Percentiles rank a stretch among this genome's conserved stretches.
Conservation (phyloP, 2,888 invertebrate species). For the Sinotaia quadrata region DNA sequence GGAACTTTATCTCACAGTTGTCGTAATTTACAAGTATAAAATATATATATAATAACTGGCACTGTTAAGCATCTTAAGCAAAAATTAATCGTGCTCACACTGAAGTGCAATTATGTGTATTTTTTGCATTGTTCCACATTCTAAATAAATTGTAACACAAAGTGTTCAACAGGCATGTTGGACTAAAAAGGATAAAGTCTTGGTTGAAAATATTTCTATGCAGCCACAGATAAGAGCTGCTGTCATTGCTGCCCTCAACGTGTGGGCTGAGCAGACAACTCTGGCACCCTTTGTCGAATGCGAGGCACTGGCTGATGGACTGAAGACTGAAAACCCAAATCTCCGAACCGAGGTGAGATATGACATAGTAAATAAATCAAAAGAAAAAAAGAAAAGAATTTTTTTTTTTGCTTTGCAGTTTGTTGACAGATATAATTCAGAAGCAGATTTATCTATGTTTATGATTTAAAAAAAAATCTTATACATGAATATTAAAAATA, state of each 20-base stretch:
- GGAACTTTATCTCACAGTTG: no score
- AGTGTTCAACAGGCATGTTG: neutral
- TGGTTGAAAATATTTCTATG: constrained; percentile 22
- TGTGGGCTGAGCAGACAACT: constrained; percentile 85
- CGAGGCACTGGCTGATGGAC: constrained; percentile 90
- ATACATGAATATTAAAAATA: no score
- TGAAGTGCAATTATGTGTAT: neutral
- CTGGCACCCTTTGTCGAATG: constrained; percentile 85
- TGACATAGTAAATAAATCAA: no score
- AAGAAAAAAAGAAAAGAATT: no score
- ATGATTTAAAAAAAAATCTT: no score
- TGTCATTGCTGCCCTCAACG: constrained; percentile 86
- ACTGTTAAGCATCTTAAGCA: no score
- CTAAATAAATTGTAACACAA: neutral
- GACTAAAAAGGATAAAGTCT: neutral
- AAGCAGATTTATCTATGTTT: no score
- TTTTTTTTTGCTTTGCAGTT: no score
- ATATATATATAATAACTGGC: no score
- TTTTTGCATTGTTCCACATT: neutral
- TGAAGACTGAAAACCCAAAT: constrained; percentile 87
- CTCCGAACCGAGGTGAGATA: constrained; percentile 81
- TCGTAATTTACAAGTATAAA: no score
- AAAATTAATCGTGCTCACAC: no score
- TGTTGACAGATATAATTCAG: no score
- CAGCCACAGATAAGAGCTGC: constrained; percentile 86